A percentile compares a stretch with the other conserved stretches of the same genome.
These are phyloP conservation scores for Strix occidentalis DNA, from an alignment of 2,797 vertebrate species.

Conservation along the genomic window DNA sequence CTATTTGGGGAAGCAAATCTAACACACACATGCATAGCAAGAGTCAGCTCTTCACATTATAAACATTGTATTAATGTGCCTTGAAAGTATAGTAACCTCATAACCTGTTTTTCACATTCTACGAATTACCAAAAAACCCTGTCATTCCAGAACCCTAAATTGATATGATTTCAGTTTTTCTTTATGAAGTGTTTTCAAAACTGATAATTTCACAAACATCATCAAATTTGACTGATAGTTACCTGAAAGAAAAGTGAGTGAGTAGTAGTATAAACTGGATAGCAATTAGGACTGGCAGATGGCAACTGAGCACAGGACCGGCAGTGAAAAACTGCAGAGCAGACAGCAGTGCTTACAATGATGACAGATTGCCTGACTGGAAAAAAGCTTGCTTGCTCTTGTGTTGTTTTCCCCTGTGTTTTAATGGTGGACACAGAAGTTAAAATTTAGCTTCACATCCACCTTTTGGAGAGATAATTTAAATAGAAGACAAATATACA, in stretches of 20 bases:
- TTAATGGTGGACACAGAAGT: slow-evolving; percentile 28
- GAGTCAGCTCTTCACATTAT: not conserved
- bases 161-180: not conserved
- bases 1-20: not conserved
- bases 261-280: not conserved
- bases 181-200: not conserved
- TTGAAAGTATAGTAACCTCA: not conserved
- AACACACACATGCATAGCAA: not conserved
- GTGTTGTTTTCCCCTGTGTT: slow-evolving; percentile 21
- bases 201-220: slow-evolving; percentile 22
- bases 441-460: slow-evolving; percentile 13
- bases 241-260: slow-evolving; percentile 53
- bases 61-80: not conserved
- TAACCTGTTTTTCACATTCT: not conserved
- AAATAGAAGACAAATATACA: not conserved
- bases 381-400: slow-evolving; percentile 51
- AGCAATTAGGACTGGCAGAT: slow-evolving; percentile 65
- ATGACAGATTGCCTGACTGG: slow-evolving; percentile 63
- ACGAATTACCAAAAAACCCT: not conserved
- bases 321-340: slow-evolving; percentile 19
- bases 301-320: slow-evolving; percentile 50
- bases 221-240: slow-evolving; percentile 4
- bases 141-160: not conserved
- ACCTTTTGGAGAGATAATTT: not conserved
- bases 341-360: slow-evolving; percentile 44